phyloP scores from a whole-genome alignment of 2,888 invertebrate species.

The Rhyacophila evoluta region DNA sequence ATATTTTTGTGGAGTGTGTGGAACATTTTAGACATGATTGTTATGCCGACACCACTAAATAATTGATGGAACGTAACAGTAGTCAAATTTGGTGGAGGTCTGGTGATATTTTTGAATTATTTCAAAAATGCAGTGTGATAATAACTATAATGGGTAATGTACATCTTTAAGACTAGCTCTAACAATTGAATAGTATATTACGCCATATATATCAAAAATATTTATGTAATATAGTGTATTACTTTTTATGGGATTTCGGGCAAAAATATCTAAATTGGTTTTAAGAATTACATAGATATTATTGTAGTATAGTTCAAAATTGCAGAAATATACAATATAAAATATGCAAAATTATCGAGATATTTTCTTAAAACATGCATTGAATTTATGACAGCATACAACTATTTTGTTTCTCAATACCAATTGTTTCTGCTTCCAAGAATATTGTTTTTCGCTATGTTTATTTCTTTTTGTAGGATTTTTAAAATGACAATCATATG shows the following conservation, averaged over 20 bases:
- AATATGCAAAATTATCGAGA: not conserved
- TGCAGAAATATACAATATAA: not conserved
- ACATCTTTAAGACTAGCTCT: not conserved
- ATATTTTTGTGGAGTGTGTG: not conserved
- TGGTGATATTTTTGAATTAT: not conserved
- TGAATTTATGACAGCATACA: too few relatives aligned
- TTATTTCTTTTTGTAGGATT: too few relatives aligned
- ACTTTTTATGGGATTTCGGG: not conserved
- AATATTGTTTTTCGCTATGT: too few relatives aligned
- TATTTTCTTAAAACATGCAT: too few relatives aligned
- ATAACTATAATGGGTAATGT: constrained; percentile 8
- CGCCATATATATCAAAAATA: not conserved
- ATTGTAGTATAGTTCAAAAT: constrained; percentile 1
- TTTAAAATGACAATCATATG: too few relatives aligned
- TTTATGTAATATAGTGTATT: not conserved
- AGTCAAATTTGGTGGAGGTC: not conserved
- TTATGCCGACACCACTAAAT: not conserved
- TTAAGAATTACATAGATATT: not conserved
- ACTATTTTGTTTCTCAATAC: too few relatives aligned
- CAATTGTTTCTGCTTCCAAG: too few relatives aligned
- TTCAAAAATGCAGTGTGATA: constrained; percentile 22
- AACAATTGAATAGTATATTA: not conserved
- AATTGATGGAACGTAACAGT: too few relatives aligned
- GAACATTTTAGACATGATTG: constrained; percentile 18
- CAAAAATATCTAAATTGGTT: not conserved